phyloP scores from a whole-genome alignment of 1,140 invertebrate genomes.

The Drosophila hydei region DNA sequence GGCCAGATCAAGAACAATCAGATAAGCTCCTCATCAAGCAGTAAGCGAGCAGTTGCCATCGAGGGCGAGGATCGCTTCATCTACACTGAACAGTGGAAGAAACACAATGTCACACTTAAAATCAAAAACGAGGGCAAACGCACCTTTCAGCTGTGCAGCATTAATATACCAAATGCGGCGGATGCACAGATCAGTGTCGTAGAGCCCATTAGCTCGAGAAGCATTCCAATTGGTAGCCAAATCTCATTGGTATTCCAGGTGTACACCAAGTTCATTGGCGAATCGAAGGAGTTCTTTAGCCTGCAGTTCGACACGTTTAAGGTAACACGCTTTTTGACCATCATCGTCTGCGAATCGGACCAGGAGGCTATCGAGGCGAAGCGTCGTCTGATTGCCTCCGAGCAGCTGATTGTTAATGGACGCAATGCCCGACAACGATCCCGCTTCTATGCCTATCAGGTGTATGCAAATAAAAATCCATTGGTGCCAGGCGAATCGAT shows the following conservation, averaged over 20 bases:
- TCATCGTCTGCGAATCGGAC: conserved; percentile 40
- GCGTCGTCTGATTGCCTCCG: conserved; percentile 34
- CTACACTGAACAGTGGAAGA: conserved; percentile 80
- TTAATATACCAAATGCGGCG: conserved; percentile 68
- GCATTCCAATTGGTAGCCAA: not conserved
- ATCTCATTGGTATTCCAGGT: conserved; percentile 45
- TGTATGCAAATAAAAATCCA: conserved; percentile 60
- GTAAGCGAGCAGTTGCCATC: conserved; percentile 83
- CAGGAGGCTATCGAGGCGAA: conserved; percentile 29
- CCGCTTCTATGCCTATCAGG: conserved; percentile 69
- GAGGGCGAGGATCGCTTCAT: conserved; percentile 79
- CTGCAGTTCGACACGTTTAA: conserved; percentile 86
- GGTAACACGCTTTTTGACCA: conserved; percentile 26
- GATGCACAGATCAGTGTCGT: conserved; percentile 73
- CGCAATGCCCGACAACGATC: conserved; percentile 43
- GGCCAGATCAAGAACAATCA: conserved; percentile 19
- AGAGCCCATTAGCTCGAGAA: conserved; percentile 15
- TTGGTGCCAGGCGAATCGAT: conserved; percentile 86
- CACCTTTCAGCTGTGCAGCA: conserved; percentile 58
- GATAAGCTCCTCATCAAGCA: not conserved
- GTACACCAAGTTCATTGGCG: conserved; percentile 85
- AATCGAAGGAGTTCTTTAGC: conserved; percentile 86
- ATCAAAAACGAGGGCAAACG: conserved; percentile 81
- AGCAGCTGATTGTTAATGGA: conserved; percentile 19
- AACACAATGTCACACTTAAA: conserved; percentile 62